A percentile compares a stretch with the other conserved stretches of the same genome.
Evolutionary conservation across 2,888 invertebrate species (phyloP).

Genomic region (Eubasilissa splendida): DNA sequence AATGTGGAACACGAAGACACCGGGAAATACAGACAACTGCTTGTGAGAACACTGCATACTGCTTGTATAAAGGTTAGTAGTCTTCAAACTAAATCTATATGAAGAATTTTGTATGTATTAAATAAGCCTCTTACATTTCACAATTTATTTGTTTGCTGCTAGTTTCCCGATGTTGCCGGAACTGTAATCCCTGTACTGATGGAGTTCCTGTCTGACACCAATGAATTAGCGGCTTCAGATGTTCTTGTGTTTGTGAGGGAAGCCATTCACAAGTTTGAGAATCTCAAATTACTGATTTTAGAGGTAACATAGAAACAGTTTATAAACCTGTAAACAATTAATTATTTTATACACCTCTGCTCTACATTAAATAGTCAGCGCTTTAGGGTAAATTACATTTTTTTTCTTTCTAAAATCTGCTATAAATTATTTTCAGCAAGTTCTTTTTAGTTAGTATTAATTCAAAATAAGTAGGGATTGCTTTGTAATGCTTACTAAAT

Average conservation of each 20-base stretch:
- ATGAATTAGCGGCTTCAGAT: constrained; percentile 92
- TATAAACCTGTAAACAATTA: too few relatives aligned
- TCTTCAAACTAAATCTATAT: not conserved
- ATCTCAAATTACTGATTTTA: constrained; percentile 86
- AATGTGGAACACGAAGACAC: constrained; percentile 95
- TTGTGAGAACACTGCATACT: constrained; percentile 94
- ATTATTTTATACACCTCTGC: too few relatives aligned
- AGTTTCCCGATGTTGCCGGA: constrained; percentile 94
- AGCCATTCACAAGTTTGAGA: constrained; percentile 94
- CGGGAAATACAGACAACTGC: constrained; percentile 93
- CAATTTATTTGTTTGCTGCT: constrained; percentile 36
- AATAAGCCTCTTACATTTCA: not conserved
- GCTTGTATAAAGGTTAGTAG: constrained; percentile 85
- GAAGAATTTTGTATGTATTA: not conserved
- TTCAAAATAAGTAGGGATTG: too few relatives aligned
- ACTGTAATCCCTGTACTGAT: constrained; percentile 95
- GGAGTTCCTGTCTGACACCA: constrained; percentile 92
- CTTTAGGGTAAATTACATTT: too few relatives aligned
- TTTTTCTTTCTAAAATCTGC: not conserved
- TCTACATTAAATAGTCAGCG: too few relatives aligned
- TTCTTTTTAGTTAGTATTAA: not conserved
- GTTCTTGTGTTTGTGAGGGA: constrained; percentile 96
- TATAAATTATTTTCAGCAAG: not conserved
- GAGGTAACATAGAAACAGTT: constrained; percentile 70
- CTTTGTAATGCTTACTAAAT: too few relatives aligned